A percentile compares a stretch with the other conserved stretches of the same genome.
These are phyloP conservation scores for Micropoecilia bifurca DNA, from an alignment of 2,797 vertebrate species.

Conservation along the genomic window DNA sequence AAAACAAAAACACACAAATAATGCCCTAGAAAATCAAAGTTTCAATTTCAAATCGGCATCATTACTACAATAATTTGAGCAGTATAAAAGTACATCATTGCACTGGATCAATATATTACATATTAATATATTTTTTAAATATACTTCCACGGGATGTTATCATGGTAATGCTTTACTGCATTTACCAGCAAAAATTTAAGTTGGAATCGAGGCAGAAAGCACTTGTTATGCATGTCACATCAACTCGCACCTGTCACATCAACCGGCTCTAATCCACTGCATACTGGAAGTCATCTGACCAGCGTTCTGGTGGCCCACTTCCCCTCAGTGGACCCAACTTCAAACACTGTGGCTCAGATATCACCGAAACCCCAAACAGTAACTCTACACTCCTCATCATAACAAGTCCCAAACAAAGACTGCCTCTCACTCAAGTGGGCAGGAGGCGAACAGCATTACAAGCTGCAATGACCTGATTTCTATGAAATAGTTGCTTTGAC, in stretches of 20 bases:
- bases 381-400: conserved; percentile 71
- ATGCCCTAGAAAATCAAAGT: neutral
- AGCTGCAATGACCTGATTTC: neutral
- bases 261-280: conserved; percentile 77
- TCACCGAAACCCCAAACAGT: conserved; percentile 76
- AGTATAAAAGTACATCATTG: neutral
- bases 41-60: neutral
- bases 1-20: neutral
- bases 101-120: neutral
- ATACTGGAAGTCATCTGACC: conserved; percentile 85
- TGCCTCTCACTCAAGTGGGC: conserved; percentile 25
- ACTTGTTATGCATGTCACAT: conserved; percentile 50
- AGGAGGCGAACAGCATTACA: conserved; percentile 19
- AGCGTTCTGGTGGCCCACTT: conserved; percentile 73
- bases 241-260: conserved; percentile 79
- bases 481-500: conserved; percentile 1
- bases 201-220: conserved; percentile 25
- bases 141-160: neutral
- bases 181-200: neutral
- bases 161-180: neutral
- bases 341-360: conserved; percentile 79
- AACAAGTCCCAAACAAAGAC: conserved; percentile 61
- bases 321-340: conserved; percentile 75
- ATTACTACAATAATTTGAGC: neutral
- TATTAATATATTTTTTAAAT: neutral